These are phyloP conservation scores for Cyrtorhinus lividipennis DNA, from an alignment of 1,140 invertebrate species.

Conservation along the genomic window DNA sequence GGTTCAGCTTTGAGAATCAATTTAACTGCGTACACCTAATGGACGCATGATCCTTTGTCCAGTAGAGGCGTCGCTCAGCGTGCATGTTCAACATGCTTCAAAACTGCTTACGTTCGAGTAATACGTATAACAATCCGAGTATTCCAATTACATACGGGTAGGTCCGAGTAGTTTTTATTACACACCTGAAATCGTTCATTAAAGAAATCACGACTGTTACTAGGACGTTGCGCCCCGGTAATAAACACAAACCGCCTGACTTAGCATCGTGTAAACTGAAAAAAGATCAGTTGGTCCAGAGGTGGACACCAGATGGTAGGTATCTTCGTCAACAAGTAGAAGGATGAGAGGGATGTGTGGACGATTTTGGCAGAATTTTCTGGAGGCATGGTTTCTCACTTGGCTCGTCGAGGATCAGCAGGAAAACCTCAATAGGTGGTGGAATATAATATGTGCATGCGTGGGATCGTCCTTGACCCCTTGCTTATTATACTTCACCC, in stretches of 20 bases:
- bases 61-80: too few species aligned
- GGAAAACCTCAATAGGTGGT: background rate
- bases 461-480: background rate
- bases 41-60: too few species aligned
- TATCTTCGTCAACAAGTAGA: background rate
- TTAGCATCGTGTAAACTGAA: background rate
- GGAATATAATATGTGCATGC: slow-evolving; percentile 2
- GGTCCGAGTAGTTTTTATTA: too few species aligned
- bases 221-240: background rate
- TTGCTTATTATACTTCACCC: background rate
- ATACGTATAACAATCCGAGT: too few species aligned
- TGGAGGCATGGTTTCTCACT: background rate
- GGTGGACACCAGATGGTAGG: background rate
- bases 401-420: background rate
- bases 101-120: too few species aligned
- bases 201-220: background rate
- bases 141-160: too few species aligned
- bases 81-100: too few species aligned
- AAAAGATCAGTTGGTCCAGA: background rate
- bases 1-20: too few species aligned
- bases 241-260: background rate
- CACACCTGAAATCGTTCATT: too few species aligned
- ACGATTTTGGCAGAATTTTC: background rate
- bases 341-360: slow-evolving; percentile 7
- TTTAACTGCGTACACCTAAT: too few species aligned